A percentile compares a stretch with the other conserved stretches of the same genome.
Conservation (phyloP, 2,888 invertebrate genomes). For the Fragum sueziense region DNA sequence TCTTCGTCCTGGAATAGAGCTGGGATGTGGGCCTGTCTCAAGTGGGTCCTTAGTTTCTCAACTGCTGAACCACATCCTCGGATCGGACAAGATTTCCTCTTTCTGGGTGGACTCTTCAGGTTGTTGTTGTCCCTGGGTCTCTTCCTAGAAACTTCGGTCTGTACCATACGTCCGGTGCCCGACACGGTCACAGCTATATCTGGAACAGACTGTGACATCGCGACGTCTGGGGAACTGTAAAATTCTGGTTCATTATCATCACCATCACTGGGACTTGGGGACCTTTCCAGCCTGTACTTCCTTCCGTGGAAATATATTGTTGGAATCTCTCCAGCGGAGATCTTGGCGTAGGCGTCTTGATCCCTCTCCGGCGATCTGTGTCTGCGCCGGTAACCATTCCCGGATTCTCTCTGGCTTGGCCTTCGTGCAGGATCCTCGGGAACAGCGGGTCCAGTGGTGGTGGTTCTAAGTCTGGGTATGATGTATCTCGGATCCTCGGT, state of each 20-base stretch:
- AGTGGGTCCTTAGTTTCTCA: background rate
- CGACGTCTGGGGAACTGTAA: too few relatives aligned
- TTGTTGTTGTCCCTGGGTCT: background rate
- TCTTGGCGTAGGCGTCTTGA: background rate
- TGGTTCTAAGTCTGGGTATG: background rate
- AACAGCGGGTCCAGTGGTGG: background rate
- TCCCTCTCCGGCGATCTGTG: background rate
- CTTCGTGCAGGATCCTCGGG: background rate
- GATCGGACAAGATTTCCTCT: background rate
- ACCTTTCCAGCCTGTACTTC: background rate
- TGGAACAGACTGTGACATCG: background rate
- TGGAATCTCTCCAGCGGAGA: background rate
- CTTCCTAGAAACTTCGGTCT: background rate
- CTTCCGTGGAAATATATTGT: background rate
- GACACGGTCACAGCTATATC: background rate
- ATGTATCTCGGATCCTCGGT: background rate
- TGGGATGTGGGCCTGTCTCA: slow-evolving; percentile 15
- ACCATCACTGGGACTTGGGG: background rate
- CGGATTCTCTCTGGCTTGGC: background rate
- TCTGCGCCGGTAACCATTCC: background rate
- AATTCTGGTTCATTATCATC: too few relatives aligned
- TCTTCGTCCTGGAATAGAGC: slow-evolving; percentile 8
- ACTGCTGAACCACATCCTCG: background rate
- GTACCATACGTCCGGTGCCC: too few relatives aligned
- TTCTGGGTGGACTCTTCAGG: background rate